Conservation (phyloP, 2,797 vertebrate genomes). For the Alosa sapidissima region DNA sequence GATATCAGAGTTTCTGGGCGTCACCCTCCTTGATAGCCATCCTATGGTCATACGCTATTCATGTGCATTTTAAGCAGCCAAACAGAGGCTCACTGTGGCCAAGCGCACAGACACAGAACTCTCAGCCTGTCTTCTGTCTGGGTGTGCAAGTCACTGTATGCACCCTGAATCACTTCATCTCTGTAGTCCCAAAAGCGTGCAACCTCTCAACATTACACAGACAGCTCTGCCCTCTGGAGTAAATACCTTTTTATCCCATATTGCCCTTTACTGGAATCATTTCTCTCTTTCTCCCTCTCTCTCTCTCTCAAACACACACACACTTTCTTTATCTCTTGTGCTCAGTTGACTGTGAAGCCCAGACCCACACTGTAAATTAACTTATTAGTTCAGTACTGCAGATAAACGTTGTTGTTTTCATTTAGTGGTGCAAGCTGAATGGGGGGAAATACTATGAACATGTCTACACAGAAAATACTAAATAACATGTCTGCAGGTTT, state of each 20-base stretch:
- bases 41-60: neutral
- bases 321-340: neutral
- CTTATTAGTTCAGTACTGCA: slow-evolving; percentile 24
- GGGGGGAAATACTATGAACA: neutral
- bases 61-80: too few species aligned
- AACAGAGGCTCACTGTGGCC: neutral
- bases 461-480: neutral
- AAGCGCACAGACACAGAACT: neutral
- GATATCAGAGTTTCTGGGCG: neutral
- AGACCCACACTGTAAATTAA: neutral
- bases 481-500: neutral
- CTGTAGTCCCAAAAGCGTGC: neutral
- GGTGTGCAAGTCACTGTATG: neutral
- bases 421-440: neutral
- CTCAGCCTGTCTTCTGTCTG: neutral
- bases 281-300: neutral
- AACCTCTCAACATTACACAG: neutral
- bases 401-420: slow-evolving; percentile 7
- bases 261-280: neutral
- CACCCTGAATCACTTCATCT: neutral
- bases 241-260: neutral
- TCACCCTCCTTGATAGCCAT: neutral
- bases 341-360: slow-evolving; percentile 23
- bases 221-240: neutral
- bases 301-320: neutral